These are phyloP conservation scores for Pseudomyrmex cubaensis DNA, from an alignment of 1,140 invertebrate species.

Conservation along the genomic window DNA sequence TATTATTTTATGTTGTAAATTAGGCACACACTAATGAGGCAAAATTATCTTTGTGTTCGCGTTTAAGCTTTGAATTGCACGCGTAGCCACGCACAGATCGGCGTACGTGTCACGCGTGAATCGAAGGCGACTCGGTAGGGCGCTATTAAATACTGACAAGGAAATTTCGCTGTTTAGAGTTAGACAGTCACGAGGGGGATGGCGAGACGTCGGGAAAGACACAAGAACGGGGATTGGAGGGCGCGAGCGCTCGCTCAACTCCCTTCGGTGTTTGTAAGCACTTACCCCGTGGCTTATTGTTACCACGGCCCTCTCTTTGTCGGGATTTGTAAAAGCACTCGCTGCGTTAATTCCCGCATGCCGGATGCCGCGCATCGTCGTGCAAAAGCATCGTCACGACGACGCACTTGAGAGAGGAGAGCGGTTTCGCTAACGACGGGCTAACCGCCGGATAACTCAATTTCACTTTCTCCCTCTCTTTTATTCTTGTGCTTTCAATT, in stretches of 20 bases:
- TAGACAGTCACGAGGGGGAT: constrained; percentile 19
- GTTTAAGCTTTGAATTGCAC: background rate
- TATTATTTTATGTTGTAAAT: too few relatives aligned
- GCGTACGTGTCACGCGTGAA: constrained; percentile 12
- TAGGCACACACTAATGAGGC: too few relatives aligned
- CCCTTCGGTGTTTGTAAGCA: constrained; percentile 79
- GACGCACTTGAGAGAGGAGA: constrained; percentile 22
- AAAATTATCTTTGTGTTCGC: too few relatives aligned
- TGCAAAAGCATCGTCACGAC: constrained; percentile 42
- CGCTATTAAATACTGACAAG: constrained; percentile 42
- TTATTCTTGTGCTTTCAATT: background rate
- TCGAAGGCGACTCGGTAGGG: background rate
- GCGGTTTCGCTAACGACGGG: background rate
- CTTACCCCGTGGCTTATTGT: constrained; percentile 80
- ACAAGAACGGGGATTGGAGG: constrained; percentile 29
- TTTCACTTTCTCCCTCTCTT: background rate
- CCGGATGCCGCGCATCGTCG: constrained; percentile 61
- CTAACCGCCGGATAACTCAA: constrained; percentile 7
- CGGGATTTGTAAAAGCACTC: constrained; percentile 80
- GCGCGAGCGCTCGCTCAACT: constrained; percentile 57
- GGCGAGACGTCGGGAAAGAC: constrained; percentile 18
- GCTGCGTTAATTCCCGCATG: constrained; percentile 77
- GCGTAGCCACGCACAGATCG: background rate
- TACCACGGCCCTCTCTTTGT: constrained; percentile 79
- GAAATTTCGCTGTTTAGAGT: constrained; percentile 50